A percentile compares a stretch with the other conserved stretches of the same genome.
These are phyloP conservation scores for Cyphomyrus discorhynchus DNA, from an alignment of 2,113 vertebrate genomes.

Conservation along the genomic window DNA sequence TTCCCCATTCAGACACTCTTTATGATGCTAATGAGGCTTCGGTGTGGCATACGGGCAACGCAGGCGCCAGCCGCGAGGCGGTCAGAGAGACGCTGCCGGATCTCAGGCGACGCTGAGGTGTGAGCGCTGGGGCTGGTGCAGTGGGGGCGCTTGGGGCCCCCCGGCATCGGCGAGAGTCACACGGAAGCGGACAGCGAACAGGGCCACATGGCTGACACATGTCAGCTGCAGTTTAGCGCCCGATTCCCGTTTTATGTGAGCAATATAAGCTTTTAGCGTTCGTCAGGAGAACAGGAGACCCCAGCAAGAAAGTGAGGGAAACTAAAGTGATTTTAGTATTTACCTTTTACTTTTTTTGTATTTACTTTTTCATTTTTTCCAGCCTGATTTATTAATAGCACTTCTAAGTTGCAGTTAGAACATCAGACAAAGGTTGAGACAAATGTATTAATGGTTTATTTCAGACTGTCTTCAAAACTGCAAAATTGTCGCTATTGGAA, in stretches of 20 bases:
- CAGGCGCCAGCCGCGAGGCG: conserved; percentile 46
- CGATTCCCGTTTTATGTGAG: not conserved
- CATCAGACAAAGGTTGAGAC: not conserved
- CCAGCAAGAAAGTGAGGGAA: not conserved
- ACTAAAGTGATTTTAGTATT: not conserved
- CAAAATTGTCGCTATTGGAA: not conserved
- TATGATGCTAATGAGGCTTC: conserved; percentile 73
- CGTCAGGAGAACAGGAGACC: not conserved
- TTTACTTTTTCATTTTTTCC: not conserved
- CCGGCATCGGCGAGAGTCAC: not conserved
- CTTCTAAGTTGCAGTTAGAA: not conserved
- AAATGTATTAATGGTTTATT: not conserved
- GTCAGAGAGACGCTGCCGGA: not conserved
- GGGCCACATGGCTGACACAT: not conserved
- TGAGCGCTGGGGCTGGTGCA: not conserved
- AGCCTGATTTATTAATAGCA: not conserved
- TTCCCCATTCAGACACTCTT: conserved; percentile 54
- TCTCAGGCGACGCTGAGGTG: not conserved
- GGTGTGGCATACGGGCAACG: conserved; percentile 56
- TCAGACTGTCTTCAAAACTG: not conserved
- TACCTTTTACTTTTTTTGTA: not conserved
- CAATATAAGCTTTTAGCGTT: not conserved
- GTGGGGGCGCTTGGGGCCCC: not conserved
- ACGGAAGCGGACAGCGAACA: not conserved
- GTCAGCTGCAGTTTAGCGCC: not conserved